Conservation (phyloP, 2,113 vertebrate species). For the Lethenteron reissneri region DNA sequence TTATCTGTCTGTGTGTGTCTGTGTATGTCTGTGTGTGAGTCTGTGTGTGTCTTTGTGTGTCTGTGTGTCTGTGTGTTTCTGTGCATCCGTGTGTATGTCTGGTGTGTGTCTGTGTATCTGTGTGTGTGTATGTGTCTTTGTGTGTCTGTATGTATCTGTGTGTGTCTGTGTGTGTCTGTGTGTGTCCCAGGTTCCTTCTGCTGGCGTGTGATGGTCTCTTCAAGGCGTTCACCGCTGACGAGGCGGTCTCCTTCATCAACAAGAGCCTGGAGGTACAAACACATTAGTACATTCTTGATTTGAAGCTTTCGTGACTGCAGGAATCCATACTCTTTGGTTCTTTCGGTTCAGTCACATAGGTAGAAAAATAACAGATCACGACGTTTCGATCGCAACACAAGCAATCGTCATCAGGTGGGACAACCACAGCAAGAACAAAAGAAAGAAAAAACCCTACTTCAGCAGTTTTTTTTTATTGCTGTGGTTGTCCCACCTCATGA, state of each 20-base stretch:
- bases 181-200: conserved; percentile 48
- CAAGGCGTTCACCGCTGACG: conserved; percentile 79
- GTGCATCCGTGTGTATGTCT: background rate
- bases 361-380: too few relatives aligned
- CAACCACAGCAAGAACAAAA: too few relatives aligned
- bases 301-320: too few relatives aligned
- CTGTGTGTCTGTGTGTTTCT: background rate
- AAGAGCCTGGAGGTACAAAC: background rate
- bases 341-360: too few relatives aligned
- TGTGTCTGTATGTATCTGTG: background rate
- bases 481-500: too few relatives aligned
- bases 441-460: too few relatives aligned
- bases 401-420: too few relatives aligned
- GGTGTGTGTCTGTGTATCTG: background rate
- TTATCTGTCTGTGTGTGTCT: background rate
- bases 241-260: conserved; percentile 64
- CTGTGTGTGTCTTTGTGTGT: background rate
- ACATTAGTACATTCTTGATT: conserved; percentile 11
- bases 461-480: too few relatives aligned
- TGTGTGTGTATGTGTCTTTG: background rate
- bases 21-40: background rate
- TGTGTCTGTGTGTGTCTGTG: conserved; percentile 4
- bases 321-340: too few relatives aligned
- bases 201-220: conserved; percentile 87
- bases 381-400: too few relatives aligned